A percentile compares a stretch with the other conserved stretches of the same genome.
Conservation (phyloP, 2,888 invertebrate genomes). For the Synergus itoensis region DNA sequence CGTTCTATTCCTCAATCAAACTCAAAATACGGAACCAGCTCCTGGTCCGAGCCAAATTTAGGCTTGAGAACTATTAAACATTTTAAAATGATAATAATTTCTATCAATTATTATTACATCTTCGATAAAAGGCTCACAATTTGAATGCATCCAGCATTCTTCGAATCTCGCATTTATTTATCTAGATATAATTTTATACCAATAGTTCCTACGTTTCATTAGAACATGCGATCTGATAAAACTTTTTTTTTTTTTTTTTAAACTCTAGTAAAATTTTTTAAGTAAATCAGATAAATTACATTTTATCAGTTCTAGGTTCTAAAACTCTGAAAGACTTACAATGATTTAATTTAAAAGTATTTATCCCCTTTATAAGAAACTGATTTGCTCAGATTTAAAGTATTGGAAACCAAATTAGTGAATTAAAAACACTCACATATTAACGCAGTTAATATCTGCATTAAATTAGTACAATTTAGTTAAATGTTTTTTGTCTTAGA, state of each 20-base stretch:
- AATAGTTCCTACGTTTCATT: neutral
- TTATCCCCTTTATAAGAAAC: neutral
- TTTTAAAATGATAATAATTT: neutral
- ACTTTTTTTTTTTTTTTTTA: neutral
- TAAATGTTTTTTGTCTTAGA: neutral
- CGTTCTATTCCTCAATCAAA: slow-evolving; percentile 82
- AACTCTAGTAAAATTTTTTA: neutral
- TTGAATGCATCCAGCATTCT: neutral
- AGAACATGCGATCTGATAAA: neutral
- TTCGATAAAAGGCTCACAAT: slow-evolving; percentile 9
- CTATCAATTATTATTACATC: neutral
- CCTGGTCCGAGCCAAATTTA: slow-evolving; percentile 67
- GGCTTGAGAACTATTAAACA: slow-evolving; percentile 5
- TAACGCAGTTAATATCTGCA: neutral
- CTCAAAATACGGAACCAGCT: slow-evolving; percentile 69
- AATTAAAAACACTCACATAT: neutral
- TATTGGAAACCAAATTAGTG: neutral
- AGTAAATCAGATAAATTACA: neutral
- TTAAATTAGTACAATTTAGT: neutral
- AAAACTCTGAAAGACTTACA: neutral
- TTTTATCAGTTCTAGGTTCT: neutral
- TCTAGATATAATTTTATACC: neutral
- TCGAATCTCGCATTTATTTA: slow-evolving; percentile 31
- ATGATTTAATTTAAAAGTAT: neutral
- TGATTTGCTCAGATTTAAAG: slow-evolving; percentile 9